Evolutionary conservation across 2,888 invertebrate species (phyloP).

Genomic region (Acrobasis suavella): DNA sequence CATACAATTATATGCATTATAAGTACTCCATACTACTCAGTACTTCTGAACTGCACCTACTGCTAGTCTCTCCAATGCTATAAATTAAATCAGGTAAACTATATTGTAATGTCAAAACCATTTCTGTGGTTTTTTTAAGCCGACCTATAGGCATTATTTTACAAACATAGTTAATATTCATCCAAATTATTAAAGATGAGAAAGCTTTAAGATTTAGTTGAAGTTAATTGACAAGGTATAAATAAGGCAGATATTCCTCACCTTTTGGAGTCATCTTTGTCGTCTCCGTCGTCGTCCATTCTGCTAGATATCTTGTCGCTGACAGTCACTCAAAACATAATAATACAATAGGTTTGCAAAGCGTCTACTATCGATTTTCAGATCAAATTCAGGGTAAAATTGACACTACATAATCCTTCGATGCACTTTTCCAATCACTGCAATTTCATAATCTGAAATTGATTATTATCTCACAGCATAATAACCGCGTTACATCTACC

Average conservation of each 20-base stretch:
- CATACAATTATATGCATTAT: too few relatives aligned
- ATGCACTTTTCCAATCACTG: not conserved
- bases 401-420: not conserved
- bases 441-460: not conserved
- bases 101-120: too few relatives aligned
- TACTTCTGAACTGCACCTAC: too few relatives aligned
- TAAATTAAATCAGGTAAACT: too few relatives aligned
- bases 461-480: not conserved
- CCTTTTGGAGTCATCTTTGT: constrained; percentile 93
- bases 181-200: too few relatives aligned
- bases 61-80: too few relatives aligned
- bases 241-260: constrained; percentile 42
- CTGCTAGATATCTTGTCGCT: constrained; percentile 27
- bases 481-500: not conserved
- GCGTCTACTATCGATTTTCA: not conserved
- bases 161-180: too few relatives aligned
- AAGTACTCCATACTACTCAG: too few relatives aligned
- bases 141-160: too few relatives aligned
- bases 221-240: too few relatives aligned
- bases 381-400: not conserved
- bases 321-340: constrained; percentile 12
- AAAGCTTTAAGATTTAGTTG: too few relatives aligned
- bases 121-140: too few relatives aligned
- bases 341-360: not conserved
- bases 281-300: constrained; percentile 92